phyloP scores from a whole-genome alignment of 2,797 vertebrate genomes.

The Sebastolobus altivelis region DNA sequence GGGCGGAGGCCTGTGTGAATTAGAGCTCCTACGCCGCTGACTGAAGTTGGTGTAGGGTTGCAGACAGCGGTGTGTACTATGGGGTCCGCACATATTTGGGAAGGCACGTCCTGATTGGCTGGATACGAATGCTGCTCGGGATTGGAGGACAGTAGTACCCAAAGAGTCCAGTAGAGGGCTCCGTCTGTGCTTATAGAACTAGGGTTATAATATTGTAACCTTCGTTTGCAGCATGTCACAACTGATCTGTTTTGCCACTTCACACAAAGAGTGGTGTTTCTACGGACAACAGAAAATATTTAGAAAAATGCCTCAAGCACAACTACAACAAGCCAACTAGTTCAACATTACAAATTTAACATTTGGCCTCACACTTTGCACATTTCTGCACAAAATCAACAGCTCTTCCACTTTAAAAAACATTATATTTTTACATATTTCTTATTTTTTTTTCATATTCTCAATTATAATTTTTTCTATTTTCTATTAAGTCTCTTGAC shows the following conservation, averaged over 20 bases:
- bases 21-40: too few species aligned
- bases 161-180: too few species aligned
- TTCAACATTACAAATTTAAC: slow-evolving; percentile 4
- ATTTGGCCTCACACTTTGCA: slow-evolving; percentile 2
- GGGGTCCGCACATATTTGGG: too few species aligned
- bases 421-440: not conserved
- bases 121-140: too few species aligned
- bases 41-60: too few species aligned
- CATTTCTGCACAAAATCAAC: not conserved
- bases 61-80: too few species aligned
- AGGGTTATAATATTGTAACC: not conserved
- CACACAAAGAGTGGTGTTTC: not conserved
- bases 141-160: too few species aligned
- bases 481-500: not conserved
- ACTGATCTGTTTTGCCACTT: not conserved
- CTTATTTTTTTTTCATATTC: not conserved
- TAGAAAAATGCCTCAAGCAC: not conserved
- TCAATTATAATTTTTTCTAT: not conserved
- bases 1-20: too few species aligned
- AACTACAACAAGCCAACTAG: not conserved
- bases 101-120: too few species aligned
- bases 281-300: not conserved
- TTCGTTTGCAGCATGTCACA: not conserved
- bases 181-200: not conserved
- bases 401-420: not conserved